These are phyloP conservation scores for Eupleurogrammus muticus DNA, from an alignment of 2,797 vertebrate species.

Conservation along the genomic window DNA sequence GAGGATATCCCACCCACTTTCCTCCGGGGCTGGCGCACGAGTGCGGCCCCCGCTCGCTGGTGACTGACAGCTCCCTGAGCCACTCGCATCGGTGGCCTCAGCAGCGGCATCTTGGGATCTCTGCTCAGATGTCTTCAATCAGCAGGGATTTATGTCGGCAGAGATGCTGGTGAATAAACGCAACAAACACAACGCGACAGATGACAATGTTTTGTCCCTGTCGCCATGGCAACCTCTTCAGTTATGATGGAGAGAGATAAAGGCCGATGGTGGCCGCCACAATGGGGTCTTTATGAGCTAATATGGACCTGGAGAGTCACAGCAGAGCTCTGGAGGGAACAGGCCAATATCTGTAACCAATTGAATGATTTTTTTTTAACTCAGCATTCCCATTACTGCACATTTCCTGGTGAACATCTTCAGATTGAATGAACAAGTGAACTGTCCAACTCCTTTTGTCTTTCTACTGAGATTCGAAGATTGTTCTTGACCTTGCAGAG, in stretches of 20 bases:
- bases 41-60: not conserved
- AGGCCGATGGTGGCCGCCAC: constrained; percentile 48
- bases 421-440: not conserved
- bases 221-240: constrained; percentile 52
- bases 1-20: constrained; percentile 68
- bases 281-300: constrained; percentile 65
- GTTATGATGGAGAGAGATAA: constrained; percentile 71
- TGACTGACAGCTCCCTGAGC: constrained; percentile 48
- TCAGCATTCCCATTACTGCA: not conserved
- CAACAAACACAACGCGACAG: constrained; percentile 22
- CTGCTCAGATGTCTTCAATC: constrained; percentile 6
- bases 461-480: not conserved
- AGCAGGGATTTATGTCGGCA: constrained; percentile 28
- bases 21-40: constrained; percentile 28
- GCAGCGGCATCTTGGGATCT: not conserved
- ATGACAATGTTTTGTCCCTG: constrained; percentile 56
- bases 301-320: constrained; percentile 28
- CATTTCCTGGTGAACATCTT: not conserved
- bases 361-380: not conserved
- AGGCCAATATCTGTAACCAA: not conserved
- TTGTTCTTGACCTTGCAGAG: not conserved
- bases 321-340: constrained; percentile 13
- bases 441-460: too few relatives aligned
- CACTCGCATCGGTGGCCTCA: constrained; percentile 18
- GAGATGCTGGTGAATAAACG: constrained; percentile 5